These are phyloP conservation scores for Rhorus exstirpatorius DNA, from an alignment of 2,888 invertebrate genomes.

Conservation along the genomic window DNA sequence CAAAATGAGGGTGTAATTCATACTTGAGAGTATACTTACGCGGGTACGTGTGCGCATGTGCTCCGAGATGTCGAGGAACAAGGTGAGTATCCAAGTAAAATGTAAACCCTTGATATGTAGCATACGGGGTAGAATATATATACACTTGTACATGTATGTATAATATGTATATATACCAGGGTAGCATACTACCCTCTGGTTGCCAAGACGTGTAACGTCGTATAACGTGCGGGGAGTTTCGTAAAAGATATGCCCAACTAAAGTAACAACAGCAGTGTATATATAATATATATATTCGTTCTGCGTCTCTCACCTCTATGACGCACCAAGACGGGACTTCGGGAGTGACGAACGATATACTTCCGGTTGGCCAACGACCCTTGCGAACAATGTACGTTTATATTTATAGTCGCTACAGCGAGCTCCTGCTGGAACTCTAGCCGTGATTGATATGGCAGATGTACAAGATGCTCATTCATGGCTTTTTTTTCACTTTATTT, in stretches of 20 bases:
- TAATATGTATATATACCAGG: no score
- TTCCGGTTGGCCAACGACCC: conserved; percentile 37
- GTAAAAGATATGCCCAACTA: conserved; percentile 30
- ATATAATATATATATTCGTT: not conserved
- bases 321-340: conserved; percentile 40
- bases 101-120: conserved; percentile 50
- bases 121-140: conserved; percentile 13
- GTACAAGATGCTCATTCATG: not conserved
- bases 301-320: conserved; percentile 19
- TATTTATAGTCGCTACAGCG: not conserved
- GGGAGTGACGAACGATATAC: conserved; percentile 50
- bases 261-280: not conserved
- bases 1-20: conserved; percentile 53
- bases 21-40: conserved; percentile 43
- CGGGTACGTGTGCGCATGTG: not conserved
- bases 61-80: conserved; percentile 10
- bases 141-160: no score
- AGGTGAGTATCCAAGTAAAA: conserved; percentile 48
- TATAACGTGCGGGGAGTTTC: conserved; percentile 27
- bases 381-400: conserved; percentile 16
- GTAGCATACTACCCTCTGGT: conserved; percentile 7
- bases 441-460: conserved; percentile 21
- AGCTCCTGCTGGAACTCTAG: conserved; percentile 15
- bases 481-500: not conserved
- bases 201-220: conserved; percentile 44